A percentile compares a stretch with the other conserved stretches of the same genome.
Evolutionary conservation across 1,140 invertebrate genomes (phyloP).

Genomic region (Harlomillsia oculata): DNA sequence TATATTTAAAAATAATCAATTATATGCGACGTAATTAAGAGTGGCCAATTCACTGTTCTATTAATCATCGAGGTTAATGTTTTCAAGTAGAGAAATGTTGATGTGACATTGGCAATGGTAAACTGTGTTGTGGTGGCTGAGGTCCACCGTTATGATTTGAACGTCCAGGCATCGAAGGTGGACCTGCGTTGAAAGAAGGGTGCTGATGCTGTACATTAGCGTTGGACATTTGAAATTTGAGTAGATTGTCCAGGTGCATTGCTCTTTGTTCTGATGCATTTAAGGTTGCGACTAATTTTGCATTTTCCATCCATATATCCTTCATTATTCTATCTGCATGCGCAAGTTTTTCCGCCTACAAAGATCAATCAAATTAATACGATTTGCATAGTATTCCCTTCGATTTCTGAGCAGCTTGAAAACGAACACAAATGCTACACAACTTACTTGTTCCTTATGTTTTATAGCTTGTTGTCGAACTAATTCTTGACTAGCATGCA

Average conservation of each 20-base stretch:
- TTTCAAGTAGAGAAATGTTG: constrained; percentile 7
- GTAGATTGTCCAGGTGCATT: constrained; percentile 21
- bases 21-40: no score
- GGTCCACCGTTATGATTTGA: background rate
- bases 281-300: constrained; percentile 55
- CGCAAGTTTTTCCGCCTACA: constrained; percentile 51
- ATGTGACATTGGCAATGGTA: no score
- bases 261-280: constrained; percentile 49
- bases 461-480: constrained; percentile 53
- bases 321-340: constrained; percentile 62
- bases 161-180: background rate
- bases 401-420: background rate
- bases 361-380: constrained; percentile 15
- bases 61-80: no score
- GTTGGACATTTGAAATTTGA: constrained; percentile 26
- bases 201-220: background rate
- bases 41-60: no score
- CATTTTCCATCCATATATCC: constrained; percentile 71
- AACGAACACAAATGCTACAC: background rate
- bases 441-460: constrained; percentile 45
- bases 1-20: no score
- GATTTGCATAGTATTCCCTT: background rate
- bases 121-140: constrained; percentile 4
- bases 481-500: constrained; percentile 51
- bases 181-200: no score